Conservation (phyloP, 2,888 invertebrate species). For the Coelogynopora nodosa region DNA sequence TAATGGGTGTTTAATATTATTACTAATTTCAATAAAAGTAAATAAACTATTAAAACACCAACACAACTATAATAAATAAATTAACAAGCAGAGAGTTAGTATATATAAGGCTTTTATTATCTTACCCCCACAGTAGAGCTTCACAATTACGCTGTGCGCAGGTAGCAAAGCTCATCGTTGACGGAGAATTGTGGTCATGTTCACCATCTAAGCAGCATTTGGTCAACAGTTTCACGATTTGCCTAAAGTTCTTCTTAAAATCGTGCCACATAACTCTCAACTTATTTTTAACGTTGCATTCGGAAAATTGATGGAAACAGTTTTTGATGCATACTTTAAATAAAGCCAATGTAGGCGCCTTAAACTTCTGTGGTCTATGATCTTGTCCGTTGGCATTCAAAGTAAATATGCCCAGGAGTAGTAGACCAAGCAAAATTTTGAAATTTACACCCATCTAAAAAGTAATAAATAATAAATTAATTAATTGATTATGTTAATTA, state of each 20-base stretch:
- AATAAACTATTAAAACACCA: too few relatives aligned
- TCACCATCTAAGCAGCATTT: constrained; percentile 20
- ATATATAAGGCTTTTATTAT: too few relatives aligned
- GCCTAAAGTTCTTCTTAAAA: background rate
- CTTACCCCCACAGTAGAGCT: constrained; percentile 37
- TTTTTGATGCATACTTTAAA: constrained; percentile 7
- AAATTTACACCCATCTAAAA: too few relatives aligned
- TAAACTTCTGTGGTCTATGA: background rate
- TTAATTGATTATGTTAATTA: too few relatives aligned
- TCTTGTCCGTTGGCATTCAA: background rate
- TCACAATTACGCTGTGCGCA: constrained; percentile 29
- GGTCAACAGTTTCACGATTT: background rate
- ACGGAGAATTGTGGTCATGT: constrained; percentile 22
- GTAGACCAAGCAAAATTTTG: background rate
- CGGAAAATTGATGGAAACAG: constrained; percentile 3
- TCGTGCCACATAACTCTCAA: background rate
- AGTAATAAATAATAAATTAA: too few relatives aligned
- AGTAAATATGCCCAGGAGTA: background rate
- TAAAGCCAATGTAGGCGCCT: background rate
- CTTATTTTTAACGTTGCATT: background rate
- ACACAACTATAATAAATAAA: too few relatives aligned
- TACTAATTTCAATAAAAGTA: too few relatives aligned
- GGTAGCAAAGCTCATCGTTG: constrained; percentile 25
- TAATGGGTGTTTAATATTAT: too few relatives aligned
- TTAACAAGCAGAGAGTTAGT: too few relatives aligned